Conservation (phyloP, 35 echinoderm and acorn worm genomes). For the Nesometra sesokonis region DNA sequence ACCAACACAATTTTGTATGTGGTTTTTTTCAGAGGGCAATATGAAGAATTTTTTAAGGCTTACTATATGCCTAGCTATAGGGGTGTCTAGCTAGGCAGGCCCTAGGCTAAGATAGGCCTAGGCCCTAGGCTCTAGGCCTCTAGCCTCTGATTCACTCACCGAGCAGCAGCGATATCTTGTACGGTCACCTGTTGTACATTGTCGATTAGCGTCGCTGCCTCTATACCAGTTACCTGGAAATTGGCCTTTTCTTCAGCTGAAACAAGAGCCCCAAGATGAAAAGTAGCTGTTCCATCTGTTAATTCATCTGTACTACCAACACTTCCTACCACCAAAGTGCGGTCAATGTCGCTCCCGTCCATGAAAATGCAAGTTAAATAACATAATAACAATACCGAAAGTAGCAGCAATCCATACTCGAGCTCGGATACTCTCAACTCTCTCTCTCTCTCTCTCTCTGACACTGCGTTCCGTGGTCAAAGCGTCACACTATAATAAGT, state of each 20-base stretch:
- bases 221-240: background rate
- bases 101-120: too few relatives aligned
- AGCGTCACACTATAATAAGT: too few relatives aligned
- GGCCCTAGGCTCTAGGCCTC: background rate
- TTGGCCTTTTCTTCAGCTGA: background rate
- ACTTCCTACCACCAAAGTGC: background rate
- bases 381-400: background rate
- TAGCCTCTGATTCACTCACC: background rate
- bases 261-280: background rate
- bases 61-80: too few relatives aligned
- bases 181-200: background rate
- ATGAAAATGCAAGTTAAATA: background rate
- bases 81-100: too few relatives aligned
- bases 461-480: too few relatives aligned
- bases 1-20: too few relatives aligned
- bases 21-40: too few relatives aligned
- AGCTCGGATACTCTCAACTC: too few relatives aligned
- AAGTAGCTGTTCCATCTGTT: background rate
- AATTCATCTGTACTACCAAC: background rate
- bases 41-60: too few relatives aligned
- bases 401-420: too few relatives aligned
- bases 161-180: background rate
- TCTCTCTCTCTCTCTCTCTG: too few relatives aligned
- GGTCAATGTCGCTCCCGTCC: background rate
- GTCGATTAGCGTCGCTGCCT: background rate